These are phyloP conservation scores for Cherax quadricarinatus DNA, from an alignment of 1,140 invertebrate species.

Conservation along the genomic window DNA sequence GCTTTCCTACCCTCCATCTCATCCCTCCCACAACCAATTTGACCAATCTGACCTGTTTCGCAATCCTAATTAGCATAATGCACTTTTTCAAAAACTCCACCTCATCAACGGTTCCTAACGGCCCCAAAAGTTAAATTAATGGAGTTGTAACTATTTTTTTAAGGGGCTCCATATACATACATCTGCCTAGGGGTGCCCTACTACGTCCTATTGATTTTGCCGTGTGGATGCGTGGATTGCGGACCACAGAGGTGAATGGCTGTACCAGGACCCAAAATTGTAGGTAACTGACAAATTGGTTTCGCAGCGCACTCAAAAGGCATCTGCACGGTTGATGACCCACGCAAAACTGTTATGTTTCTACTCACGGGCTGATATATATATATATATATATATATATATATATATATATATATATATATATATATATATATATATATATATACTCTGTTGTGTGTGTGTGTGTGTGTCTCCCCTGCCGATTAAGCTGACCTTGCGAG, in stretches of 20 bases:
- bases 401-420: too few relatives aligned
- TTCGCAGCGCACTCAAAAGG: neutral
- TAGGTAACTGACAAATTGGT: neutral
- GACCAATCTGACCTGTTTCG: neutral
- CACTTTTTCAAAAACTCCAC: conserved; percentile 7
- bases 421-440: too few relatives aligned
- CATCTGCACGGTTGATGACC: neutral
- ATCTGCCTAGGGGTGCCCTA: neutral
- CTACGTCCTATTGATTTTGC: neutral
- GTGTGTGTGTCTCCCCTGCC: too few relatives aligned
- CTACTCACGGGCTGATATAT: neutral
- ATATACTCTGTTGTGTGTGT: too few relatives aligned
- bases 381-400: too few relatives aligned
- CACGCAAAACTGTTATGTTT: neutral
- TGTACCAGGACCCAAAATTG: neutral
- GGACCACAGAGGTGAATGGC: neutral
- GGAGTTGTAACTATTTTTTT: neutral
- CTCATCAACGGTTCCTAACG: neutral
- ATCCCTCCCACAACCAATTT: neutral
- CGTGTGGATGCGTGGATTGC: neutral
- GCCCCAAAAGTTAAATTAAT: neutral
- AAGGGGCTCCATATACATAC: neutral
- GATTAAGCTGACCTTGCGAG: too few relatives aligned
- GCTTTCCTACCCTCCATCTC: too few relatives aligned
- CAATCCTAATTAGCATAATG: conserved; percentile 14